phyloP scores from a whole-genome alignment of 2,113 vertebrate species.

The Larimichthys crocea region DNA sequence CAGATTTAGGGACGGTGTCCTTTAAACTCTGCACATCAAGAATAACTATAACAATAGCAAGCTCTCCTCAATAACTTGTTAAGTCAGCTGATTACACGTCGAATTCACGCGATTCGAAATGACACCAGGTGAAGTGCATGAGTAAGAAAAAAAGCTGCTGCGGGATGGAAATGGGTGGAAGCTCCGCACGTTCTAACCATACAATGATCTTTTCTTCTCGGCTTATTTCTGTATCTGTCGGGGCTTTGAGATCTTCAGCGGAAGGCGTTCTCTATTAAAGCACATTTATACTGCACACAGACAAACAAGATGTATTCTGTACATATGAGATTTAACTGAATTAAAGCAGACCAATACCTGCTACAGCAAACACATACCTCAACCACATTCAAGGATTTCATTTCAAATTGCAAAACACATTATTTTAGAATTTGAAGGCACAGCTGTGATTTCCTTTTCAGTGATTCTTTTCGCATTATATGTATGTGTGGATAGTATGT shows the following conservation, averaged over 20 bases:
- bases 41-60: background rate
- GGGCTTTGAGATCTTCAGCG: background rate
- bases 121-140: too few species aligned
- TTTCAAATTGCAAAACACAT: slow-evolving; percentile 18
- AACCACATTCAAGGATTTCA: slow-evolving; percentile 30
- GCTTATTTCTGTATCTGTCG: background rate
- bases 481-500: background rate
- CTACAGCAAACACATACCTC: background rate
- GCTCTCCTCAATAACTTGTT: too few species aligned
- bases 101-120: background rate
- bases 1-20: background rate
- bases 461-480: background rate
- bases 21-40: background rate
- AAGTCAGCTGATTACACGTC: background rate
- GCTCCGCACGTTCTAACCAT: background rate
- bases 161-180: background rate
- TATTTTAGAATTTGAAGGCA: slow-evolving; percentile 8
- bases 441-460: slow-evolving; percentile 20
- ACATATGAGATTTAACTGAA: background rate
- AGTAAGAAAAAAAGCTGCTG: background rate
- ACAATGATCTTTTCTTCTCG: background rate
- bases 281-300: background rate
- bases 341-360: slow-evolving; percentile 21
- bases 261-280: background rate
- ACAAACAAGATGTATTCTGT: background rate